phyloP scores from a whole-genome alignment of 2,113 vertebrate genomes.

The Empidonax alnorum region DNA sequence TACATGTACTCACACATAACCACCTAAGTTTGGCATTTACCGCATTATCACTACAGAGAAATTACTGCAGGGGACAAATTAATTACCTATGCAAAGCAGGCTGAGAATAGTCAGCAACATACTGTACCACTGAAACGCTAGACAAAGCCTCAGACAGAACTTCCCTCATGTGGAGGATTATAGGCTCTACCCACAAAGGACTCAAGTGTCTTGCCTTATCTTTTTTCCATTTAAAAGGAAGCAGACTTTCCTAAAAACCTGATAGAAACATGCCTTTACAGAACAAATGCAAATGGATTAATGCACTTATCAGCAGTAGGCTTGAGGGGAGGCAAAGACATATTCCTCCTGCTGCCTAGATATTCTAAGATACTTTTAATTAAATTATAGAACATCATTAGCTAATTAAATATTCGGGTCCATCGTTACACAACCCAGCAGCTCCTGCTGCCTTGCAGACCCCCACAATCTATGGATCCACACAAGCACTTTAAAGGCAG shows the following conservation, averaged over 20 bases:
- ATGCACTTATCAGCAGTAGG: conserved; percentile 5
- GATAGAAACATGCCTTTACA: conserved; percentile 29
- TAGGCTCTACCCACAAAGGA: conserved; percentile 38
- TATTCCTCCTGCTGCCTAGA: neutral
- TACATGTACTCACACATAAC: neutral
- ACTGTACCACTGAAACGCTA: conserved; percentile 2
- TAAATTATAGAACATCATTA: conserved; percentile 24
- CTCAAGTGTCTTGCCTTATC: conserved; percentile 46
- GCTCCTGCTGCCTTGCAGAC: neutral
- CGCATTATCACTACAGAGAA: conserved; percentile 11
- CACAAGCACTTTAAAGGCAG: neutral
- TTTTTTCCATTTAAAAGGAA: conserved; percentile 43
- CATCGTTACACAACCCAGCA: neutral
- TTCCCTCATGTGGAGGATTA: conserved; percentile 27
- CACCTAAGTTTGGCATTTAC: neutral
- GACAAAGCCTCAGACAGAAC: conserved; percentile 57
- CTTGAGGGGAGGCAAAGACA: conserved; percentile 24
- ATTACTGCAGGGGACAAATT: conserved; percentile 54
- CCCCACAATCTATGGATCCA: rapidly evolving
- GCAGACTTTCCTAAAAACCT: conserved; percentile 29
- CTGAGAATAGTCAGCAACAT: conserved; percentile 54
- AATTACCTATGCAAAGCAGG: conserved; percentile 61
- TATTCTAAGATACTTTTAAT: neutral
- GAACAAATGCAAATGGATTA: conserved; percentile 32
- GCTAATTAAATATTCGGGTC: conserved; percentile 4